Conservation (phyloP, 2,888 invertebrate genomes). For the Myathropa florea region DNA sequence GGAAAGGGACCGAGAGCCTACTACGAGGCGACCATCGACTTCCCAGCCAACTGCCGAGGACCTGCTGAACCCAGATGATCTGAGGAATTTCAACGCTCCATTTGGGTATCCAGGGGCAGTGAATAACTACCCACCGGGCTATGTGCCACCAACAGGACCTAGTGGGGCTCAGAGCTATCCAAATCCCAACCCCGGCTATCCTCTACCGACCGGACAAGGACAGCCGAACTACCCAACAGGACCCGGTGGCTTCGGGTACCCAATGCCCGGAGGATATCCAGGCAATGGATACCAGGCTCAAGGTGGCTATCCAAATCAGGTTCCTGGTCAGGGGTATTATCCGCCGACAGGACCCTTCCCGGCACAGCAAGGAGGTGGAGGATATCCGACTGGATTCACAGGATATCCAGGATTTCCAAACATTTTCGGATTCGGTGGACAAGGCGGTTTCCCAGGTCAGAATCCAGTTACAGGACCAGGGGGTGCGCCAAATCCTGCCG, state of each 20-base stretch:
- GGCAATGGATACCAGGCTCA: constrained; percentile 32
- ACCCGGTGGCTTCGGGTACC: constrained; percentile 2
- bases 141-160: constrained; percentile 72
- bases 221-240: constrained; percentile 67
- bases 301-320: constrained; percentile 51
- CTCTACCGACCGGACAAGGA: constrained; percentile 71
- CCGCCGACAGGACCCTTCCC: constrained; percentile 38
- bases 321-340: constrained; percentile 34
- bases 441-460: constrained; percentile 44
- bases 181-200: constrained; percentile 33
- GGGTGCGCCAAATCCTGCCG: constrained; percentile 24
- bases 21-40: constrained; percentile 76
- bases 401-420: constrained; percentile 46
- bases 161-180: constrained; percentile 56
- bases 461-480: constrained; percentile 47
- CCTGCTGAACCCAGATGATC: constrained; percentile 78
- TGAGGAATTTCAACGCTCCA: constrained; percentile 73
- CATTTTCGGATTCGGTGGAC: constrained; percentile 24
- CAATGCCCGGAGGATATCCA: constrained; percentile 45
- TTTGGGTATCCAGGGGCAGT: constrained; percentile 79
- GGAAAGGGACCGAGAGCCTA: constrained; percentile 76
- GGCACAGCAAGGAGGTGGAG: constrained; percentile 41
- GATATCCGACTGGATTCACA: constrained; percentile 39
- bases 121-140: constrained; percentile 73
- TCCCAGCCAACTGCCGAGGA: constrained; percentile 78